Base-by-base conservation (phyloP, 2,797 vertebrate genomes). In the Glyptemys insculpta region DNA sequence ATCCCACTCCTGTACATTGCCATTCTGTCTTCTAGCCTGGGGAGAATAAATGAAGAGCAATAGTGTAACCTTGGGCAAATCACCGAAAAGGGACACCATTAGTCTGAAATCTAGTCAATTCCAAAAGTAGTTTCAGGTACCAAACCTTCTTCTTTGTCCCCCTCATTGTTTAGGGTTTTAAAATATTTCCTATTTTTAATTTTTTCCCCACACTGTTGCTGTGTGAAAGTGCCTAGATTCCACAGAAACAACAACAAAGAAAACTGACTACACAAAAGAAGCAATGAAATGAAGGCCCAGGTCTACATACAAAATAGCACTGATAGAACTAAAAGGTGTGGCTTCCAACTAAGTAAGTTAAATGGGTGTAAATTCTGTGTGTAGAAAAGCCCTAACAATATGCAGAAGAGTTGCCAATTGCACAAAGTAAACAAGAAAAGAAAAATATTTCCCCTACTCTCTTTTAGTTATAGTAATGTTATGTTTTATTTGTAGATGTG, bases 201-300 rank as follows among this genome's bases (percentile, higher is more conserved):
- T 12, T 52, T 25, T 14, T 0, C 19, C 31, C 41, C 5, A 1
- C 0, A 1, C 50, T 74, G 59, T 2, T 29, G 10, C 34, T 5
- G 8, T 47, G 31, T 10, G 89, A 10, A 21, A 74, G 83, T 25
- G 74, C 18, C 25, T 3, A 56, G 37, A 11, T 72, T 3, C 41
- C 1, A 0, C 1, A 44, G 59, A 41, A 81, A n/a, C 1, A 0
- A n/a, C 1, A 6, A 27, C 37, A 15, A 74, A 11, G 52, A 15
- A 78, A 81, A 80, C 41, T 0, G 1, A 2, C 0, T 0, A 59
- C 10, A 0, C 4, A 0, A 80, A 47, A 2, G 62, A 9, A n/a
- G 52, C 0, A 0, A 34, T 0, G 0, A 52, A 27, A 41, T 34
- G 0, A 0, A 12, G 79, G 78, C 84, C 37, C 92, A 74, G 87